phyloP scores from a whole-genome alignment of 2,888 invertebrate genomes.

The Eurytoma californica region DNA sequence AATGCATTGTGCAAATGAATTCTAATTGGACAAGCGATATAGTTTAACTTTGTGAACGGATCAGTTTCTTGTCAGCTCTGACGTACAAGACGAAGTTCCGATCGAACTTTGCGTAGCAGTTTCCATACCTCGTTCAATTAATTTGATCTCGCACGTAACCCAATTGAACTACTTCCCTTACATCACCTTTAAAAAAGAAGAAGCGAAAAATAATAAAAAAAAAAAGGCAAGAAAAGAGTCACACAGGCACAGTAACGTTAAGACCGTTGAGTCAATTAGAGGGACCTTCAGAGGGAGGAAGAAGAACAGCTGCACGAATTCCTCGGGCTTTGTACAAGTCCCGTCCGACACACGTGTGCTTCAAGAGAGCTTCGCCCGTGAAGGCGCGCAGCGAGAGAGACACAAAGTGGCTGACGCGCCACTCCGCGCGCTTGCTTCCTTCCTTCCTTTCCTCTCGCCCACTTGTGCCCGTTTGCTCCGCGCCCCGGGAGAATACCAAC shows the following conservation, averaged over 20 bases:
- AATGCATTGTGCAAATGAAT: too few species aligned
- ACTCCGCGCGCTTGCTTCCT: not conserved
- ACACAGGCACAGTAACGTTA: conserved; percentile 28
- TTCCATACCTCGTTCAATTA: too few species aligned
- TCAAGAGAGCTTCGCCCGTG: not conserved
- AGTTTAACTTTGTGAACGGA: too few species aligned
- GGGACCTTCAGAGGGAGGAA: conserved; percentile 3
- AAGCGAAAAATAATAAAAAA: conserved; percentile 3
- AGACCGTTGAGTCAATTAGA: conserved; percentile 19
- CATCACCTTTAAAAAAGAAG: not conserved
- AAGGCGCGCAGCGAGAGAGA: not conserved
- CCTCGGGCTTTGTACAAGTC: not conserved
- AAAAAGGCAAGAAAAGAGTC: not conserved
- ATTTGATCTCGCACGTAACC: too few species aligned
- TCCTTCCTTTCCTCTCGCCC: conserved; percentile 20
- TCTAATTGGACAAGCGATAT: too few species aligned
- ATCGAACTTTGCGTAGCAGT: too few species aligned
- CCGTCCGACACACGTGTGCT: not conserved
- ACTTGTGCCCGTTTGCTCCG: conserved; percentile 9
- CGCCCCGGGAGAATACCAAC: too few species aligned
- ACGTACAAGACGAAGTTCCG: too few species aligned
- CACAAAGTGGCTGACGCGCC: conserved; percentile 10
- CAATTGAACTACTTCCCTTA: too few species aligned
- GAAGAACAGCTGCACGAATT: conserved; percentile 11
- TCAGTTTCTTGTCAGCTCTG: too few species aligned